Evolutionary conservation across 2,888 invertebrate genomes (phyloP), one percentile per base, ranked within the genome.

Genomic region (Cerceris ruficornis): DNA sequence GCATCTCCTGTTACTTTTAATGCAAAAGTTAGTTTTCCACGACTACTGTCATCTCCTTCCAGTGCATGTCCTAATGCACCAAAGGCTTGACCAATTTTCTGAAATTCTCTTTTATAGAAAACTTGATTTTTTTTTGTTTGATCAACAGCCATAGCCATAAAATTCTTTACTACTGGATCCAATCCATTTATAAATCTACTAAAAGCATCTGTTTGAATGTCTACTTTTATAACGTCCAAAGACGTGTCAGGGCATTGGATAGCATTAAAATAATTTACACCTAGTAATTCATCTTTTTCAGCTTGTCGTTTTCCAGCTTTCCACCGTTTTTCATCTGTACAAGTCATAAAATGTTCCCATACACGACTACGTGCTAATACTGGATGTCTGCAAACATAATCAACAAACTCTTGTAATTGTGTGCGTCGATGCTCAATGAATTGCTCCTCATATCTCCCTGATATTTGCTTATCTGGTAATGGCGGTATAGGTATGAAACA

Each of bases 291-390:
- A 92, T 99, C 99, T 89, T 96, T 97, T 93, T 99, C 99, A 0
- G 99, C 99, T 92, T 95, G 96, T 80, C 99, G 94, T 93, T 99
- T 99, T 5, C 99, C 99, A 61, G 95, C 95, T 93, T 99, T 99
- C 99, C 99, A 99, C 86, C 96, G 95, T 92, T 98, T 98, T 88
- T 98, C 99, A 93, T 99, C 99, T 7, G 98, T 98, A 91, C 99
- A 99, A 2, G 98, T 98, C 64, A 99, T 95, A 92, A 99, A 99
- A 92, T 99, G 99, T 90, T 97, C 95, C 97, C 98, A 99, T 0
- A 99, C 99, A 84, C 97, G 97, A 88, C 96, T 96, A 86, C 95
- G 95, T 2, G 98, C 97, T 54, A 99, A 93, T 8, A 99, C 97
- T 2, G 99, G 99, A 94, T 99, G 99, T 71, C 97, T 95, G 91